Evolutionary conservation across 2,797 vertebrate genomes (phyloP), one percentile per base, ranked within the genome.

Genomic region (Pseudomugil tenellus): DNA sequence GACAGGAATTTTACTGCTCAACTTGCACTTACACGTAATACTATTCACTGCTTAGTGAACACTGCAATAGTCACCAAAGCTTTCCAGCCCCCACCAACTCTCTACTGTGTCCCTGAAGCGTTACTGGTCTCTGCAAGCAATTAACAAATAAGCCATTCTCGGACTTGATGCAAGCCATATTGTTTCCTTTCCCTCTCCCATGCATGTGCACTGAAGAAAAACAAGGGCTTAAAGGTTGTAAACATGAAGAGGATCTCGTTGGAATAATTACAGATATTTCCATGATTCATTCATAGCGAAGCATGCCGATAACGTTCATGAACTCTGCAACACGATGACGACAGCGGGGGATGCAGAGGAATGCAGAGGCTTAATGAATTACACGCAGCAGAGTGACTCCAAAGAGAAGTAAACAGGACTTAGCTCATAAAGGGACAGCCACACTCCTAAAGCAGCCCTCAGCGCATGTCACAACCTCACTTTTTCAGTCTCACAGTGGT

Each of bases 71-170:
- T 63, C 53, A 66, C 58, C 37, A 23, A 53, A 7, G 25, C 62
- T 72, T 62, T 61, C 51, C 58, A 59, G 49, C 46, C 69, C 69
- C 56, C 21, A 6, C 65, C 69, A 52, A 67, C 46, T 67, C 65
- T 70, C 54, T 70, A 56, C 68, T 58, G 37, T 69, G 69, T 63
- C 83, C 86, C 71, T 58, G 29, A n/a, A 77, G 80, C 63, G 3
- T 67, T 60, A 41, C 73, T 16, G 67, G 64, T 77, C 57, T 87
- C 90, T 90, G 90, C 63, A 77, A 91, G 69, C 81, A 85, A 92
- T 91, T 91, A n/a, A 91, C 67, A 55, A 92, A 87, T 83, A 84
- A 89, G 89, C 88, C 80, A 84, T 83, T 79, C 80, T 77, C 59
- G 16, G 58, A 74, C 77, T 83, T 91, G 85, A 91, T 89, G 79